Evolutionary conservation across 2,113 vertebrate genomes (phyloP), one percentile per base, ranked within the genome.

Genomic region (Rutilus rutilus): DNA sequence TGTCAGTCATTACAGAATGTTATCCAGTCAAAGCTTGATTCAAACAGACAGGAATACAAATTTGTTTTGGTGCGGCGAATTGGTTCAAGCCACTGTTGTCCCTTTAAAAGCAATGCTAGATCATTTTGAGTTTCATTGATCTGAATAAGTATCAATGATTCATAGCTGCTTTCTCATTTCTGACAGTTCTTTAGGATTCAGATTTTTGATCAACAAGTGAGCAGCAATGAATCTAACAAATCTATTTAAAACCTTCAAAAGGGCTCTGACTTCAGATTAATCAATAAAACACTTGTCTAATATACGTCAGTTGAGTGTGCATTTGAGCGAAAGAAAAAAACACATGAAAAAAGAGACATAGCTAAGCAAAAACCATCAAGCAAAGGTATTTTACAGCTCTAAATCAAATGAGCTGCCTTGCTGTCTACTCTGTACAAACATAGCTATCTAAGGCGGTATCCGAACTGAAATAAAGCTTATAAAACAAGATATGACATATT

Each of bases 201-300:
- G 59, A 27, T 47, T 19, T 82, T 21, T 82, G 39, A 81, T 86
- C 14, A 19, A 45, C 25, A 86, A 74, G 42, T 47, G 42, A 81
- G 39, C 25, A 69, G 21, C 65, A 25, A 80, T 47, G 59, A 80
- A 64, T 80, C 14, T 69, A 86, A 73, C 64, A 86, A 77, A 82
- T 85, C 57, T 62, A 57, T 45, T 80, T 76, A 27, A 47, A 78
- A 81, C 65, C 64, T 84, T 82, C 83, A 84, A 42, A 81, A 36
- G 67, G 6, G 33, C 33, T 84, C 83, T 75, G 6, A 39, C 67
- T 47, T 36, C 54, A 59, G 45, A 60, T 81, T 60, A 84, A 86
- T 88, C 87, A 62, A 86, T 88, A 86, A 23, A 57, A 39, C 74
- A 84, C 85, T 88, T 47, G 81, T 80, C 50, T 84, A 84, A 76